Conservation (phyloP, 2,113 vertebrate genomes). For the Aphelocoma coerulescens region DNA sequence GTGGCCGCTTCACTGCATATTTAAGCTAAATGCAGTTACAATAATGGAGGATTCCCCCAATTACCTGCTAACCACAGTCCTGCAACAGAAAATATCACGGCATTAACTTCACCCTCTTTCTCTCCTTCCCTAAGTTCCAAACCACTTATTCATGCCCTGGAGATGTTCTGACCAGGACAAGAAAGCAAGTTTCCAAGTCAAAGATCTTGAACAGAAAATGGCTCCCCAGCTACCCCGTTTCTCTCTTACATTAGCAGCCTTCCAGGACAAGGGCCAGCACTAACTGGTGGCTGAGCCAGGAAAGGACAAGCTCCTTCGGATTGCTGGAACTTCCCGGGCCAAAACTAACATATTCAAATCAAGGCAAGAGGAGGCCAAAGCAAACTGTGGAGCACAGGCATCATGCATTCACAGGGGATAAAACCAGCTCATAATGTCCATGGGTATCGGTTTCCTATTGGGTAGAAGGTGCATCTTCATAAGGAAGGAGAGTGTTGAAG, state of each 20-base stretch:
- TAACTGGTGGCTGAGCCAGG: background rate
- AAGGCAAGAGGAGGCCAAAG: constrained; percentile 1
- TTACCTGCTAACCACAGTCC: background rate
- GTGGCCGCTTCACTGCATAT: background rate
- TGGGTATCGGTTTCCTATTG: background rate
- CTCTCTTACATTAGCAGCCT: background rate
- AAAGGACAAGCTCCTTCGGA: background rate
- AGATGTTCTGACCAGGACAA: background rate
- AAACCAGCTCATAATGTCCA: background rate
- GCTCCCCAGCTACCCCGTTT: background rate
- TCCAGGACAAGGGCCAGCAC: background rate
- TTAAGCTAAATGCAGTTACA: background rate
- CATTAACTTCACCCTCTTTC: background rate
- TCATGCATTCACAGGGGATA: background rate
- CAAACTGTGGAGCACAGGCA: background rate
- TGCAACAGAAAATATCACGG: background rate
- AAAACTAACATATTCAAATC: constrained; percentile 4
- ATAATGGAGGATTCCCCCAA: background rate
- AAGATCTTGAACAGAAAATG: background rate
- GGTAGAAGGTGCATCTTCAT: background rate
- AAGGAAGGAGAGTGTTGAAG: background rate
- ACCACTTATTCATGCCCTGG: background rate
- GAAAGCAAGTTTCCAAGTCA: background rate
- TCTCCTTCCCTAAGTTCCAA: background rate
- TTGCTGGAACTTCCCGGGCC: background rate